Conservation (phyloP, 2,113 vertebrate genomes). For the Lophochroa leadbeateri region DNA sequence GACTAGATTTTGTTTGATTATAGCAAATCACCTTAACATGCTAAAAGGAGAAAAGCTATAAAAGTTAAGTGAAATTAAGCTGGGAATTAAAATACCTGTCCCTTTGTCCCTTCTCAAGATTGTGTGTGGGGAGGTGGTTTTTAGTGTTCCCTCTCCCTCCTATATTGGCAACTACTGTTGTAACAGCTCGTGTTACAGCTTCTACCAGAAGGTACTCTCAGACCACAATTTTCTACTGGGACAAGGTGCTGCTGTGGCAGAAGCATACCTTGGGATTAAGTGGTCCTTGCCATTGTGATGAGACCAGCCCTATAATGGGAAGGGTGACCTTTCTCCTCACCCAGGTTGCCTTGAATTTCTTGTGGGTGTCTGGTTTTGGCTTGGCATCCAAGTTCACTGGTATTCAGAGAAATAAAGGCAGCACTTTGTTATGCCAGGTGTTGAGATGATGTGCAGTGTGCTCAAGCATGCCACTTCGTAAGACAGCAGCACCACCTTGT, state of each 20-base stretch:
- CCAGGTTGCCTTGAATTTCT: not conserved
- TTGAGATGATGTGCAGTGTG: not conserved
- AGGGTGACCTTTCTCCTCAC: fast-evolving
- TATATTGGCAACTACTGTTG: not conserved
- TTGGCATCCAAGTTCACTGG: not conserved
- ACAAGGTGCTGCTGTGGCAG: not conserved
- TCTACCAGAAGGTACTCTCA: not conserved
- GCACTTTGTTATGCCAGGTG: not conserved
- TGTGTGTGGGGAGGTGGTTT: not conserved
- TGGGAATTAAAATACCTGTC: not conserved
- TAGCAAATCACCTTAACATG: not conserved
- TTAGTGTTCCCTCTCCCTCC: not conserved
- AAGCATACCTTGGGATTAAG: not conserved
- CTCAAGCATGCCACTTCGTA: fast-evolving
- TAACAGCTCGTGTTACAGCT: not conserved
- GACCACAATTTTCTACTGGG: not conserved
- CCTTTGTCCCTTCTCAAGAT: not conserved
- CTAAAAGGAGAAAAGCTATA: not conserved
- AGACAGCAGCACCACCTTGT: not conserved
- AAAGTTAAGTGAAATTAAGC: not conserved
- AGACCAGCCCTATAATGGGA: not conserved
- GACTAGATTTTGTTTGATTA: not conserved
- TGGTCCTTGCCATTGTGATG: not conserved
- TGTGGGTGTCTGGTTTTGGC: not conserved
- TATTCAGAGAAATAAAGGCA: not conserved